A percentile compares a stretch with the other conserved stretches of the same genome.
phyloP scores from a whole-genome alignment of 2,797 vertebrate species.

The Spinibarbus caldwelli region DNA sequence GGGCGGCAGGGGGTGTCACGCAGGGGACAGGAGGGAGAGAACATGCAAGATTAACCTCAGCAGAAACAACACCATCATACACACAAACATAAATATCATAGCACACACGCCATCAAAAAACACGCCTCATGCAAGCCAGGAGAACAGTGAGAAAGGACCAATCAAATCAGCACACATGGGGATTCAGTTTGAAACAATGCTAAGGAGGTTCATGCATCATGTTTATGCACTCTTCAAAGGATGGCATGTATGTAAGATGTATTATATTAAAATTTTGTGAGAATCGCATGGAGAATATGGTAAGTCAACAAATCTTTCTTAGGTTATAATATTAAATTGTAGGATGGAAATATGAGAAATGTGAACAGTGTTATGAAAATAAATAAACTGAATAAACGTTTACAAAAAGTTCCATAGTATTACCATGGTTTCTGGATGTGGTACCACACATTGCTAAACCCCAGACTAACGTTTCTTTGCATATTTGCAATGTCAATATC shows the following conservation, averaged over 20 bases:
- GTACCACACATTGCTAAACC: neutral
- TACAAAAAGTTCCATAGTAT: neutral
- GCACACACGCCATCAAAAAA: neutral
- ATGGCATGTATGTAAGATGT: neutral
- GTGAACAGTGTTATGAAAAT: neutral
- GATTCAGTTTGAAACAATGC: constrained; percentile 10
- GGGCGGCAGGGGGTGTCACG: constrained; percentile 80
- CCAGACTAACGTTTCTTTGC: neutral
- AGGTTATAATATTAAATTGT: neutral
- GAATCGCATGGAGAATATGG: neutral
- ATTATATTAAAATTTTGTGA: neutral
- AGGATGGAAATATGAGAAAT: neutral
- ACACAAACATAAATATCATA: constrained; percentile 29
- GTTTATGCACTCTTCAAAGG: no score
- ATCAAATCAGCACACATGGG: constrained; percentile 10
- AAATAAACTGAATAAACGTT: neutral
- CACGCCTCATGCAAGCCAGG: constrained; percentile 39
- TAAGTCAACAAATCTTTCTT: neutral
- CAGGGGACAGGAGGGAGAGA: constrained; percentile 75
- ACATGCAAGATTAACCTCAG: constrained; percentile 75
- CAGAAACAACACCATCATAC: constrained; percentile 38
- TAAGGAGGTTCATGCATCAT: neutral
- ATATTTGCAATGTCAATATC: neutral
- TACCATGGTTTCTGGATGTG: neutral
- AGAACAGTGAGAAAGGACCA: constrained; percentile 16